phyloP scores from a whole-genome alignment of 2,797 vertebrate species.

The Alexandromys oeconomus region DNA sequence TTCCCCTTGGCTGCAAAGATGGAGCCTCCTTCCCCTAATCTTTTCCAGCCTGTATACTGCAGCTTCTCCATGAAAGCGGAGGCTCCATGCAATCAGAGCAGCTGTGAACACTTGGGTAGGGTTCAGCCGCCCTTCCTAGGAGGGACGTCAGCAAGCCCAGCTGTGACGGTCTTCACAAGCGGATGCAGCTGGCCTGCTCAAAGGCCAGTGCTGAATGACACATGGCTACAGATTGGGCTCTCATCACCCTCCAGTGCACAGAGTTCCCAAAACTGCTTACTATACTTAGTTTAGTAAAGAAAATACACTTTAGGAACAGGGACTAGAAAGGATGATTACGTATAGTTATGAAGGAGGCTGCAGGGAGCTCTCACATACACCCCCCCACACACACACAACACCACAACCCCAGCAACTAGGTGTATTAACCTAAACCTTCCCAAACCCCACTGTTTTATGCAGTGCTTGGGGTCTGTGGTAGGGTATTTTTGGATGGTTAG shows the following conservation, averaged over 20 bases:
- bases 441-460: background rate
- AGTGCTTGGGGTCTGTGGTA: background rate
- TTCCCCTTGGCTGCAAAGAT: background rate
- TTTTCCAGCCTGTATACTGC: background rate
- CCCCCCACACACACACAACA: background rate
- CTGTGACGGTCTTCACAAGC: background rate
- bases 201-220: background rate
- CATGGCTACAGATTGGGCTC: slow-evolving; percentile 12
- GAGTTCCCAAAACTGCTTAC: background rate
- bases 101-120: background rate
- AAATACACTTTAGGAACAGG: background rate
- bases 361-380: background rate
- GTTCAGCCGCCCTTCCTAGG: background rate
- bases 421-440: background rate
- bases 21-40: background rate
- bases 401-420: background rate
- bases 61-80: background rate
- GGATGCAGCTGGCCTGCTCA: background rate
- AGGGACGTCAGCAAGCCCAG: background rate
- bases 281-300: slow-evolving; percentile 31
- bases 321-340: background rate
- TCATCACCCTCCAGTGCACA: background rate
- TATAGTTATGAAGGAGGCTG: background rate
- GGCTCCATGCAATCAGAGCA: background rate
- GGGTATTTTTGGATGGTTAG: background rate